Evolutionary conservation across 1,140 invertebrate species (phyloP), one percentile per base, ranked within the genome.

Genomic region (Globodera rostochiensis): DNA sequence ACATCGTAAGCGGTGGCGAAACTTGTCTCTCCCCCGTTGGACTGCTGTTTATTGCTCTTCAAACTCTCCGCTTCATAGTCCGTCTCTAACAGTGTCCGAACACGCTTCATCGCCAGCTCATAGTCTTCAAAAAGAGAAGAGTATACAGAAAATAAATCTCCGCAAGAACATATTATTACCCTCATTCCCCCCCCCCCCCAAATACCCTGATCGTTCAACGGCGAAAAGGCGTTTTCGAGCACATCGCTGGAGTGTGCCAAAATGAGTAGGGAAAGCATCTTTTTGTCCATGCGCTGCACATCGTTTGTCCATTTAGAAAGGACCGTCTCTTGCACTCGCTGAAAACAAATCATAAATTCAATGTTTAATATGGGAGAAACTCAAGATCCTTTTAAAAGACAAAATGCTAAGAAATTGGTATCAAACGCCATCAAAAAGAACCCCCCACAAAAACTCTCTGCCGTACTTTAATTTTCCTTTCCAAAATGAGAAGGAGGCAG

Each of bases 181-280:
- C 79, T 9, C n/a, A 25, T 81, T 19, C 13, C 19, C 79, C 25
- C 25, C 25, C 25, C 50, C 50, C 50, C 50, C 50, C 50, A 50
- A 74, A 76, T 64, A 76, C 76, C 88, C 79, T 90, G 83, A 79
- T 90, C 89, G 60, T 77, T 97, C 3, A 99, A 92, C 2, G 97
- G 96, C 36, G 95, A 96, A 92, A 99, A 99, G n/a, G 98, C 98
- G 91, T 99, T 99, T 92, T 99, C 98, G 6, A 99, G 92, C 19
- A 99, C 97, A 91, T 99, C 97, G 73, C 96, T 97, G 19, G 96
- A 95, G 91, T 99, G 96, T 36, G 97, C 96, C 75, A 99, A 92
- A 90, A 97, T 95, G 87, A 99, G 93, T 73, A 99, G 92, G 36
- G 96, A 94, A 83, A 99, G 91, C 83, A 95, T 94, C 70, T 97